Percentiles rank a stretch among this genome's conserved stretches.
Evolutionary conservation across 2,113 vertebrate genomes (phyloP).

Genomic region (Cynopterus brachyotis): DNA sequence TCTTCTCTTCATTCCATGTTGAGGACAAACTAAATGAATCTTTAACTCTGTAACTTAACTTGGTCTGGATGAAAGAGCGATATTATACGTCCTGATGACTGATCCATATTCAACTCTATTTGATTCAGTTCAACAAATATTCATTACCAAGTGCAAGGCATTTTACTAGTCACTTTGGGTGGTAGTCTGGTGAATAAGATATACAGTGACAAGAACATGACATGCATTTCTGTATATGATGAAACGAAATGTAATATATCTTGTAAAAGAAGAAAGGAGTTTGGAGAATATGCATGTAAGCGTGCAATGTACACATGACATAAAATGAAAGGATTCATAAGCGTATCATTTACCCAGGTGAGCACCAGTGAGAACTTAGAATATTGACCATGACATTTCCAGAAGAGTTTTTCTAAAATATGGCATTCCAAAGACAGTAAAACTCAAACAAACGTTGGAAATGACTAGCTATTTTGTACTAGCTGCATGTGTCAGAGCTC

Average conservation of each 20-base stretch:
- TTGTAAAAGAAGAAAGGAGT: not conserved
- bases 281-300: not conserved
- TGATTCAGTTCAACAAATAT: not conserved
- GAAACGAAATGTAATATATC: not conserved
- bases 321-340: not conserved
- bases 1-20: not conserved
- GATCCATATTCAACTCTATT: not conserved
- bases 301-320: not conserved
- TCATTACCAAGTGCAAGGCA: not conserved
- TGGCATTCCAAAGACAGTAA: not conserved
- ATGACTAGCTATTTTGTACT: not conserved
- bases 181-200: not conserved
- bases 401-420: not conserved
- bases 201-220: not conserved
- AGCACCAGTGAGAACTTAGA: not conserved
- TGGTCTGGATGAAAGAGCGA: not conserved
- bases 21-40: not conserved
- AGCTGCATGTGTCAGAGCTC: not conserved
- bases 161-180: not conserved
- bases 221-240: not conserved
- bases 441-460: not conserved
- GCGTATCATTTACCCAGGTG: not conserved
- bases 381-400: not conserved
- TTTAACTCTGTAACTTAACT: not conserved
- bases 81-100: not conserved